Conservation (phyloP, 2,888 invertebrate genomes). For the Odontomyia ornata region DNA sequence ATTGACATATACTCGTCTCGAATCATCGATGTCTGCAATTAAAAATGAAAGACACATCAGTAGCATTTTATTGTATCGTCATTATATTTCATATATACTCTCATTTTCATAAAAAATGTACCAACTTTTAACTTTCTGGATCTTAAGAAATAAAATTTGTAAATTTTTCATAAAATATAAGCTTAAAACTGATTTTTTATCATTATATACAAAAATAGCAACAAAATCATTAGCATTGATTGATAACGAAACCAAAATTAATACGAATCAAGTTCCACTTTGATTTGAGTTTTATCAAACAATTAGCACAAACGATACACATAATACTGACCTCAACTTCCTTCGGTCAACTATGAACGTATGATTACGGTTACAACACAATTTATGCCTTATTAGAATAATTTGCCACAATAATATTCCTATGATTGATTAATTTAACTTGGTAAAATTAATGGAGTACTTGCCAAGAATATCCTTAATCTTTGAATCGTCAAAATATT, state of each 20-base stretch:
- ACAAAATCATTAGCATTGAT: neutral
- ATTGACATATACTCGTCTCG: neutral
- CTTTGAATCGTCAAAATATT: no score
- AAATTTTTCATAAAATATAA: neutral
- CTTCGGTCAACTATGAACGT: no score
- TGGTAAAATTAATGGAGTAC: no score
- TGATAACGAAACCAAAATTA: neutral
- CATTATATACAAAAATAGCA: slow-evolving; percentile 2
- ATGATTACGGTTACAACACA: neutral
- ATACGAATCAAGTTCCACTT: neutral
- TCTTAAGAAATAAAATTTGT: slow-evolving; percentile 5
- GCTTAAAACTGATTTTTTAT: neutral
- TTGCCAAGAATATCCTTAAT: no score
- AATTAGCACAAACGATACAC: neutral
- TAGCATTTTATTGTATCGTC: neutral
- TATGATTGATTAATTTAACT: no score
- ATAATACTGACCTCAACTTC: neutral
- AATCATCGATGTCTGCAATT: neutral
- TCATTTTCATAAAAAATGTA: slow-evolving; percentile 17
- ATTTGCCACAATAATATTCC: neutral
- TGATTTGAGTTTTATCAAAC: neutral
- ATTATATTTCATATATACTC: slow-evolving; percentile 19
- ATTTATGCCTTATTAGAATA: neutral
- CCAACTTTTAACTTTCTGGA: neutral
- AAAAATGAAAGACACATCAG: neutral